These are phyloP conservation scores for Solen grandis DNA, from an alignment of 1,140 invertebrate genomes.

Conservation along the genomic window DNA sequence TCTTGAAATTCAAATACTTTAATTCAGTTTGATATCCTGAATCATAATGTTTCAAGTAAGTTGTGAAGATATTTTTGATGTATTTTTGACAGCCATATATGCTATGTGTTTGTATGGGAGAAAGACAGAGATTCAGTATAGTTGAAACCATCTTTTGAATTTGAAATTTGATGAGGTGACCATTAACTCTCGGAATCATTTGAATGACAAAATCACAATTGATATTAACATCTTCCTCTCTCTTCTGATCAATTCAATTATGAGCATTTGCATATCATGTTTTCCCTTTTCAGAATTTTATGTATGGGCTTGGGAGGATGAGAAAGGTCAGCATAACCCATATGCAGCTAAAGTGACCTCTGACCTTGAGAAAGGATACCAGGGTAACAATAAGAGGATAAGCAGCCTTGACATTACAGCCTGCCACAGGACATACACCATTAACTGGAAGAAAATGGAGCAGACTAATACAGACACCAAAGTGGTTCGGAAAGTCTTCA, in stretches of 20 bases:
- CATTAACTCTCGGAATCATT: too few species aligned
- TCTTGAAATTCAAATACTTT: too few species aligned
- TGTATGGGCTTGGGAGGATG: slow-evolving; percentile 76
- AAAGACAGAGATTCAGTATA: not conserved
- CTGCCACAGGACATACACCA: slow-evolving; percentile 56
- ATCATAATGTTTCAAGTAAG: too few species aligned
- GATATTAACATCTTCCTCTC: too few species aligned
- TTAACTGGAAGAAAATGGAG: slow-evolving; percentile 69
- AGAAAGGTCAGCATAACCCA: slow-evolving; percentile 69
- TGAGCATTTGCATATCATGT: too few species aligned
- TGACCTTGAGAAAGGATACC: slow-evolving; percentile 65
- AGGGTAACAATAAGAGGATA: slow-evolving; percentile 42
- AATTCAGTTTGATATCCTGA: too few species aligned
- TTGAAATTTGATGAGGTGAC: not conserved
- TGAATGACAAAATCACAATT: too few species aligned
- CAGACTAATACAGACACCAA: slow-evolving; percentile 70
- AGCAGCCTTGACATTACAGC: slow-evolving; percentile 44
- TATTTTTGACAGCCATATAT: too few species aligned
- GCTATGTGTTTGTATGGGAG: not conserved
- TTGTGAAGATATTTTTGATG: too few species aligned
- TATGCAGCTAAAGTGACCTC: slow-evolving; percentile 59
- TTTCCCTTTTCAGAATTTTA: slow-evolving; percentile 73
- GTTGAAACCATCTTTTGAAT: not conserved
- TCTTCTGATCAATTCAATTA: too few species aligned
- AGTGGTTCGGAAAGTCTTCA: slow-evolving; percentile 63